Conservation (phyloP, 2,888 invertebrate genomes). For the Didymodactylos carnosus region DNA sequence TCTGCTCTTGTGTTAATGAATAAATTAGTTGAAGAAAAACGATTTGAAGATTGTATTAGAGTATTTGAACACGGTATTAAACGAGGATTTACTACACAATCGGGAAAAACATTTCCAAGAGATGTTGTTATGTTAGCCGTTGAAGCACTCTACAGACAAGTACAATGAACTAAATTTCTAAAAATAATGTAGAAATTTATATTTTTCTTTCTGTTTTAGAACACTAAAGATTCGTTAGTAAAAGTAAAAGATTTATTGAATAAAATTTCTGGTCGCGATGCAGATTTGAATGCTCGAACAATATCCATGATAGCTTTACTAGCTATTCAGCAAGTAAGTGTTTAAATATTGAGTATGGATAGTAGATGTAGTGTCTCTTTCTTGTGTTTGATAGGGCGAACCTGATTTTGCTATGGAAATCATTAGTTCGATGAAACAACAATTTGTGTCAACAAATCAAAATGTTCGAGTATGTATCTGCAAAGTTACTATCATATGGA, state of each 20-base stretch:
- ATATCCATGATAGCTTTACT: neutral
- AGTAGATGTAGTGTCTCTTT: no score
- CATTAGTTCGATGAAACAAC: neutral
- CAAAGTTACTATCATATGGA: no score
- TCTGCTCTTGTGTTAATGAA: neutral
- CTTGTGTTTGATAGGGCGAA: neutral
- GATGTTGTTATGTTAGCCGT: neutral
- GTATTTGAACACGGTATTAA: neutral
- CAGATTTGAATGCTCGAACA: neutral
- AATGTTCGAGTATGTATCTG: neutral
- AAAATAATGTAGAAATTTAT: neutral
- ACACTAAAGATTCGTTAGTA: neutral
- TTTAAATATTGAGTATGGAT: neutral
- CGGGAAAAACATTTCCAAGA: neutral
- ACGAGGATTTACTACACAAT: neutral
- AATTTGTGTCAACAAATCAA: neutral
- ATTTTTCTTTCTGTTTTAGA: neutral
- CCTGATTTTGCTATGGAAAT: neutral
- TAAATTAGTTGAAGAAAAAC: neutral
- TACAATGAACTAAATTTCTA: neutral
- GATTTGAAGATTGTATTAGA: neutral
- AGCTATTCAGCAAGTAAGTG: neutral
- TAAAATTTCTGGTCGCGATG: neutral
- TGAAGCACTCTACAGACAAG: neutral
- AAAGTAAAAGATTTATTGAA: neutral